phyloP scores from a whole-genome alignment of 1,140 invertebrate species.

The Heliconius himera region DNA sequence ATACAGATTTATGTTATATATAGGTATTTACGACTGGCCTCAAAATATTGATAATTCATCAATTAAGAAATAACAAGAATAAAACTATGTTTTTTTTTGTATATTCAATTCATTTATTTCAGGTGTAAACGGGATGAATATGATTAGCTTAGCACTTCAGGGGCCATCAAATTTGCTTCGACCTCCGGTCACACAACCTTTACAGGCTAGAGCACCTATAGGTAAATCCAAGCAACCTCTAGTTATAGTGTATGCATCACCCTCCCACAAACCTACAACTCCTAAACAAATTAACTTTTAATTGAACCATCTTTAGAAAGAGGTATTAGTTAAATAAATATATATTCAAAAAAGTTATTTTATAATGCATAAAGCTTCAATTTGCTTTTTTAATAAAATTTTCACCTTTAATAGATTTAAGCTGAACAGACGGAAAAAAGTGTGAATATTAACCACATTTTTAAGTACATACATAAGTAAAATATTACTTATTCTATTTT shows the following conservation, averaged over 20 bases:
- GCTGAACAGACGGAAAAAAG: too few relatives aligned
- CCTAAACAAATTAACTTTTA: neutral
- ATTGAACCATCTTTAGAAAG: neutral
- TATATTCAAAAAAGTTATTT: neutral
- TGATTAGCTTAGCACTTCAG: slow-evolving; percentile 86
- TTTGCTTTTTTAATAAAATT: neutral
- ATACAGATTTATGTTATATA: too few relatives aligned
- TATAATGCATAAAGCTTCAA: neutral
- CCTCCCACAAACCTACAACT: slow-evolving; percentile 17
- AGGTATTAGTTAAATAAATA: neutral
- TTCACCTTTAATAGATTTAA: too few relatives aligned
- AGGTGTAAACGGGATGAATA: slow-evolving; percentile 87
- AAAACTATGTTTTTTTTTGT: neutral
- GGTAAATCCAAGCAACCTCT: slow-evolving; percentile 56
- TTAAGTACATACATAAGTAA: neutral
- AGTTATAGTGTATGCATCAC: slow-evolving; percentile 36
- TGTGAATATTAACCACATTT: too few relatives aligned
- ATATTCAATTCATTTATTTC: slow-evolving; percentile 38
- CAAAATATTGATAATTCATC: too few relatives aligned
- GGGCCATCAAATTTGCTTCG: slow-evolving; percentile 82
- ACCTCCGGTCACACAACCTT: slow-evolving; percentile 65
- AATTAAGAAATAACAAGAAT: too few relatives aligned
- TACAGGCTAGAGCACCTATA: slow-evolving; percentile 77
- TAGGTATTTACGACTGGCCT: too few relatives aligned
- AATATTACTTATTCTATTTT: neutral